A percentile compares a stretch with the other conserved stretches of the same genome.
Conservation (phyloP, 2,888 invertebrate species). For the Elegia similella region DNA sequence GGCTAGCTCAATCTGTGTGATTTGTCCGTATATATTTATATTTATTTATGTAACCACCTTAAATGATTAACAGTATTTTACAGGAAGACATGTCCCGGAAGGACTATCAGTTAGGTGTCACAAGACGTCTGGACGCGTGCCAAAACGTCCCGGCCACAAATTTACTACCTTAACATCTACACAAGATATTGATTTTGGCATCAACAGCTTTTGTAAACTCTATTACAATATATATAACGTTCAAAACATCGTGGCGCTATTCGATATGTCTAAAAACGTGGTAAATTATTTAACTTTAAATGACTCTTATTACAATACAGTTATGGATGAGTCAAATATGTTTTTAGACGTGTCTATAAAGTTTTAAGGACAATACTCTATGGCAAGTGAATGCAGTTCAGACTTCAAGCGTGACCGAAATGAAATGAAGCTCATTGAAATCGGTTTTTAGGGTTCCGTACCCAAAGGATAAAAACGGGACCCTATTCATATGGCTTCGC, state of each 20-base stretch:
- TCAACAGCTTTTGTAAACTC: neutral
- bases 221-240: neutral
- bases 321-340: neutral
- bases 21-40: too few species aligned
- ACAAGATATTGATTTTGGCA: slow-evolving; percentile 1
- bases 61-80: neutral
- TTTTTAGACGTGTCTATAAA: slow-evolving; percentile 9
- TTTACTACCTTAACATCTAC: slow-evolving; percentile 9
- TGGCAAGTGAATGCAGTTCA: neutral
- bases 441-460: too few species aligned
- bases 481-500: too few species aligned
- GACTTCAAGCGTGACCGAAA: neutral
- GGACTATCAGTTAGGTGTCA: slow-evolving; percentile 15
- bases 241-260: neutral
- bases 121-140: slow-evolving; percentile 9
- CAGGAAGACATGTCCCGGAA: neutral
- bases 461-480: too few species aligned
- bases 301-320: neutral
- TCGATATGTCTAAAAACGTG: neutral
- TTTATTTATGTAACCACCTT: too few species aligned
- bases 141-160: slow-evolving; percentile 11
- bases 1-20: too few species aligned
- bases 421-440: neutral
- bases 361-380: slow-evolving; percentile 9
- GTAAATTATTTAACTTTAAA: neutral